Percentiles rank a stretch among this genome's conserved stretches.
These are phyloP conservation scores for Polyergus mexicanus DNA, from an alignment of 1,140 invertebrate species.

Conservation along the genomic window DNA sequence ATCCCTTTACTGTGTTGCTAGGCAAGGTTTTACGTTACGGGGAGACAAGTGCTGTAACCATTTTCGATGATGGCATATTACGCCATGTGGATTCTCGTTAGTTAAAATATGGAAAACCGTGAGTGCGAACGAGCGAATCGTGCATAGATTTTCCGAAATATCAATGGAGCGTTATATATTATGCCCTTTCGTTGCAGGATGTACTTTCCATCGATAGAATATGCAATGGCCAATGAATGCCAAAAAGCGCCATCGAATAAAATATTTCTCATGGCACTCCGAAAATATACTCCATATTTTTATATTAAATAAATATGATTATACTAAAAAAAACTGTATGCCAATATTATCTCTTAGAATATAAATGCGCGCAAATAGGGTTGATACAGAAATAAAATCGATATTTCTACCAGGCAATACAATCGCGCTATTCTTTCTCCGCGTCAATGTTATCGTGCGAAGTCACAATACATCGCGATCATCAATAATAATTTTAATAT, in stretches of 20 bases:
- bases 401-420: neutral
- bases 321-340: neutral
- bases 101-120: slow-evolving; percentile 58
- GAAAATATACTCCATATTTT: slow-evolving; percentile 19
- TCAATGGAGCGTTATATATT: slow-evolving; percentile 57
- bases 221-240: slow-evolving; percentile 58
- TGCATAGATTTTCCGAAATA: slow-evolving; percentile 60
- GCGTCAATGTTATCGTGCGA: neutral
- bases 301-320: slow-evolving; percentile 20
- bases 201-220: slow-evolving; percentile 56
- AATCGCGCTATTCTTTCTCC: neutral
- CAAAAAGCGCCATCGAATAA: slow-evolving; percentile 53
- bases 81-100: slow-evolving; percentile 44
- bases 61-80: slow-evolving; percentile 56
- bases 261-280: slow-evolving; percentile 44
- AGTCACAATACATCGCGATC: slow-evolving; percentile 25
- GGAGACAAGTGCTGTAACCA: slow-evolving; percentile 52
- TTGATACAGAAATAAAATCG: neutral
- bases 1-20: slow-evolving; percentile 58
- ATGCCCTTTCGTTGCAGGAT: slow-evolving; percentile 60
- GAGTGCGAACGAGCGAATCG: slow-evolving; percentile 50
- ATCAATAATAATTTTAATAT: slow-evolving; percentile 57
- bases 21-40: slow-evolving; percentile 54
- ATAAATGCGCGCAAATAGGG: neutral
- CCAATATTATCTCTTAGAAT: slow-evolving; percentile 11